Evolutionary conservation across 2,113 vertebrate genomes (phyloP), one percentile per base, ranked within the genome.

Genomic region (Emydura subglobosa): DNA sequence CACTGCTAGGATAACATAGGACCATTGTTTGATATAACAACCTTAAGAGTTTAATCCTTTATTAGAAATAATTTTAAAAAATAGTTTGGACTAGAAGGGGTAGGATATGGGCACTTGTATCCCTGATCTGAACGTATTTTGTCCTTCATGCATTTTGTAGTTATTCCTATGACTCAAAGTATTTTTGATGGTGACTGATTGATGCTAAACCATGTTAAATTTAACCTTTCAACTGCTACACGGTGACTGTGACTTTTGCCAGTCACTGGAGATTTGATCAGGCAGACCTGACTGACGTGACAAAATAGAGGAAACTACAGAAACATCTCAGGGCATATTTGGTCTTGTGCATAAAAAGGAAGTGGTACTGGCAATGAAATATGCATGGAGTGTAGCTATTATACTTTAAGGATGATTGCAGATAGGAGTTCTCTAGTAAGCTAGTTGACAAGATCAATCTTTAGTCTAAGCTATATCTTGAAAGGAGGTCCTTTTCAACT

Each of bases 251-350:
- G 49, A 24, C 42, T 42, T 91, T 92, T 79, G 55, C 55, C 4
- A 47, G n/a, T 92, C 61, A 19, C 2, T 9, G 34, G 21, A 22
- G 79, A 53, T n/a, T 39, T 42, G 49, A 80, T n/a, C 44, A 80
- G 50, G 86, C 19, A 13, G 72, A 82, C 47, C 84, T 81, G 61
- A 59, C 29, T 87, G 86, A 50, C 53, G 72, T 72, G 81, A 19
- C 42, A 51, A 34, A 47, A 94, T 85, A 91, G 65, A 87, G 54
- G 44, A 8, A 89, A 44, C 81, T 94, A 44, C 57, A 87, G 47
- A 81, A 85, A 72, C 65, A 88, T 88, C 72, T 93, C 57, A 91
- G 91, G 50, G 8, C 34, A 34, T 57, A 27, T 54, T 81, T 88
- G 47, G 1, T 82, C 10, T 57, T 92, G 86, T 76, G 82, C 13